phyloP scores from a whole-genome alignment of 2,797 vertebrate species.

The Platyrinchus mystaceus region DNA sequence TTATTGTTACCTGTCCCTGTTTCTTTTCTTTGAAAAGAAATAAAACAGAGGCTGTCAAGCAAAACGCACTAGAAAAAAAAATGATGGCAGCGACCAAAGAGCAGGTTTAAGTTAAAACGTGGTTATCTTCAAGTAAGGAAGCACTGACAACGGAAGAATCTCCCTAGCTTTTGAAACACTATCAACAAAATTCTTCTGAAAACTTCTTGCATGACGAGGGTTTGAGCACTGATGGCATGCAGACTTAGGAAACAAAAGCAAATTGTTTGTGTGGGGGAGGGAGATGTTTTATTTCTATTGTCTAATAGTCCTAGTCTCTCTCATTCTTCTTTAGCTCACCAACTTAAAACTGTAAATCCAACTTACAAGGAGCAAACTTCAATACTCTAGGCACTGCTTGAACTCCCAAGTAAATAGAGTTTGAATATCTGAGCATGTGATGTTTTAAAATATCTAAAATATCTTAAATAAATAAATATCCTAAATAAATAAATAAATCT shows the following conservation, averaged over 20 bases:
- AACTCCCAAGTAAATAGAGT: background rate
- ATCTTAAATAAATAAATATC: no score
- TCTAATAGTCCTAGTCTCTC: background rate
- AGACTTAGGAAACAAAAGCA: background rate
- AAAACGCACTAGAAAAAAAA: accelerated
- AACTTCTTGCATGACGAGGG: background rate
- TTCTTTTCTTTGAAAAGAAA: background rate
- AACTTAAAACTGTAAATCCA: background rate
- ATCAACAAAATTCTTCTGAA: background rate
- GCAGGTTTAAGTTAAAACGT: background rate
- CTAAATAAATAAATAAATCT: no score
- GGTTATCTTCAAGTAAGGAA: background rate
- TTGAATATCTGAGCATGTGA: background rate
- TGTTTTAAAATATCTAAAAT: background rate
- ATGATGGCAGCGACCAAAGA: background rate
- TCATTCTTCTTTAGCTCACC: background rate
- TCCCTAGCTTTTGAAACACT: background rate
- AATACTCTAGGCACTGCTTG: background rate
- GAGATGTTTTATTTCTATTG: background rate
- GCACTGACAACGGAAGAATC: background rate
- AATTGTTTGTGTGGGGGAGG: background rate
- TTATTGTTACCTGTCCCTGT: background rate
- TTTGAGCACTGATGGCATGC: background rate
- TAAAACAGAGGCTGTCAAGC: background rate
- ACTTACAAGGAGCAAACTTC: background rate